Percentiles rank a stretch among this genome's conserved stretches.
These are phyloP conservation scores for Athalia circularis DNA, from an alignment of 2,888 invertebrate genomes.

Conservation along the genomic window DNA sequence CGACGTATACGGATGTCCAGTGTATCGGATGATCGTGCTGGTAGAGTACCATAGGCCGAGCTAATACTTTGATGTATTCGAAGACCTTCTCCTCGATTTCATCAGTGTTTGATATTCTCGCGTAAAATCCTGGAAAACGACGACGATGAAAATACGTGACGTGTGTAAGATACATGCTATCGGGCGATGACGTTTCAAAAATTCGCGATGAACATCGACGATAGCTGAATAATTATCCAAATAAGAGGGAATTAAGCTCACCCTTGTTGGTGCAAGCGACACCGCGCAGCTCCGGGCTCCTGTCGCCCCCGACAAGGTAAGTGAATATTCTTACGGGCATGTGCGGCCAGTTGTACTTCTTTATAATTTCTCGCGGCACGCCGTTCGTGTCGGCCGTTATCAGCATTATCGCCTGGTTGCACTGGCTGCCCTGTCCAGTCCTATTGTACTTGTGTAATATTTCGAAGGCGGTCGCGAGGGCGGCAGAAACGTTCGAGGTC, in stretches of 20 bases:
- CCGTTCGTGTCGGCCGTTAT: conserved; percentile 94
- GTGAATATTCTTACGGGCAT: conserved; percentile 97
- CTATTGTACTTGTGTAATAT: conserved; percentile 92
- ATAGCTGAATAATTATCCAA: not conserved
- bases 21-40: conserved; percentile 93
- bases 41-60: conserved; percentile 96
- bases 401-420: conserved; percentile 98
- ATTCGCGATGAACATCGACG: not conserved
- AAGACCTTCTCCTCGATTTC: conserved; percentile 95
- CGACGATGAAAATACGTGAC: no score
- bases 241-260: conserved; percentile 67
- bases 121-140: conserved; percentile 85
- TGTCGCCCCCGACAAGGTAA: conserved; percentile 95
- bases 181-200: no score
- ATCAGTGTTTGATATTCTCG: conserved; percentile 90
- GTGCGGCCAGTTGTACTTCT: conserved; percentile 93
- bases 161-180: no score
- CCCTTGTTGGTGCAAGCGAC: conserved; percentile 99
- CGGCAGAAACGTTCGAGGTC: conserved; percentile 92
- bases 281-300: conserved; percentile 89
- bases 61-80: conserved; percentile 96
- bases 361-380: conserved; percentile 81
- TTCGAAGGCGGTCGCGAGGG: conserved; percentile 94
- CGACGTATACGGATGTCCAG: conserved; percentile 96
- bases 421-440: conserved; percentile 91